Percentiles rank a stretch among this genome's conserved stretches.
phyloP scores from a whole-genome alignment of 2,888 invertebrate genomes.

The Caenorhabditis zanzibari region DNA sequence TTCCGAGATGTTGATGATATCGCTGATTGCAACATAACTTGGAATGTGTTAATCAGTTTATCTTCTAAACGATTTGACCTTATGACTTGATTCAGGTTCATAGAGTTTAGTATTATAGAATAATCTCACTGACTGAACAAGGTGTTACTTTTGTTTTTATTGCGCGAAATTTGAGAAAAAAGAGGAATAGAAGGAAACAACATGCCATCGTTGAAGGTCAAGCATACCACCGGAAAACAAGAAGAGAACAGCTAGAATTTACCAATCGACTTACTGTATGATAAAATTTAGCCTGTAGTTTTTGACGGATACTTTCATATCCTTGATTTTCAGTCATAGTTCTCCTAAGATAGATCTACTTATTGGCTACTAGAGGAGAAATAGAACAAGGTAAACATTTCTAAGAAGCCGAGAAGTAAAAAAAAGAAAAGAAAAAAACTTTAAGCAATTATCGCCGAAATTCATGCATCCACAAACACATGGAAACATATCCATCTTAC shows the following conservation, averaged over 20 bases:
- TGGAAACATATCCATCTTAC: neutral
- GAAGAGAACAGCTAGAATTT: constrained; percentile 30
- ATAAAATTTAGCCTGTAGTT: constrained; percentile 39
- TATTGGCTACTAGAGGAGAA: neutral
- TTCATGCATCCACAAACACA: constrained; percentile 16
- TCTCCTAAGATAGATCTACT: neutral
- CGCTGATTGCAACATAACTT: constrained; percentile 29
- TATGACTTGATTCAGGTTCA: neutral
- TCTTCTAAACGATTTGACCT: constrained; percentile 30
- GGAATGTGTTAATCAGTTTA: constrained; percentile 46
- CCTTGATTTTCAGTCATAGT: constrained; percentile 17
- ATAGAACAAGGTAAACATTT: constrained; percentile 16
- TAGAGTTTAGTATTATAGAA: neutral
- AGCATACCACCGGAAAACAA: constrained; percentile 62
- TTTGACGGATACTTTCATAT: constrained; percentile 51
- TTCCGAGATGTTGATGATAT: constrained; percentile 43
- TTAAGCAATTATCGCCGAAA: constrained; percentile 41
- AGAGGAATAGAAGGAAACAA: constrained; percentile 35
- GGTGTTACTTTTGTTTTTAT: constrained; percentile 19
- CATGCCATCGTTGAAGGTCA: constrained; percentile 62
- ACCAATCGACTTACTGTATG: constrained; percentile 39
- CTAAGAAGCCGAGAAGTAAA: constrained; percentile 5
- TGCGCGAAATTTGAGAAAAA: constrained; percentile 47
- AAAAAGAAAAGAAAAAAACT: constrained; percentile 7
- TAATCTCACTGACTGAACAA: neutral